Base-by-base conservation (phyloP, 2,113 vertebrate species). In the Microtus oregoni region DNA sequence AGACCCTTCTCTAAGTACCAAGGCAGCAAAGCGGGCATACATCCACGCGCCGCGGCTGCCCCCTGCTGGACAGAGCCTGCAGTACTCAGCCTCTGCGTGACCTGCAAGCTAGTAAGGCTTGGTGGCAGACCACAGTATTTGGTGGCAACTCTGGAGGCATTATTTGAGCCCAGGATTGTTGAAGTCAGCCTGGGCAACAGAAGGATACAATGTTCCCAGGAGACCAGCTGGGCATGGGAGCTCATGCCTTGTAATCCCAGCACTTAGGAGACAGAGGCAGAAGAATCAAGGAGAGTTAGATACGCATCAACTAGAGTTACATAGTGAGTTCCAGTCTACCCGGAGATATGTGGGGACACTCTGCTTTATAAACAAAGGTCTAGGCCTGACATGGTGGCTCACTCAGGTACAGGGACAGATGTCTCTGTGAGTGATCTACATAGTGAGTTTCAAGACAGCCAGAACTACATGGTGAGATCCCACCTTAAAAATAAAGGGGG, bases 61-160 rank as follows among this genome's bases (percentile, higher is more conserved):
- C 97, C 95, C 97, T 98, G 97, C 97, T 97, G 97, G 97, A 89
- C 68, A 2, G 47, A 92, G 77, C n/a, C 0, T 0, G 92, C 32
- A 0, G 6, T 86, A 79, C 90, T 86, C 88, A 6, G 86, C 63
- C 5, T 61, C 81, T 47, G 10, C 0, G 0, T 2, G 61, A 70
- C 22, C 20, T 0, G 68, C 55, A 65, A 19, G 4, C 17, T 68
- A 58, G 19, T 20, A 58, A 58, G 41, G 55, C 7, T 5, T n/a
- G 5, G 15, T 30, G 41, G 50, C 22, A 81, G 6, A 38, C 15
- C 7, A 30, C 12, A n/a, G 47, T 19, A 47, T 15, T 38, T 73
- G 15, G 2, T 63, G 79, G 20, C 14, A 50, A 41, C 77, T 75
- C 8, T 5, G 38, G 41, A 75, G 44, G 55, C 68, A 55, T 68